Evolutionary conservation across 1,140 invertebrate species (phyloP).

Genomic region (Drosophila ohnishii): DNA sequence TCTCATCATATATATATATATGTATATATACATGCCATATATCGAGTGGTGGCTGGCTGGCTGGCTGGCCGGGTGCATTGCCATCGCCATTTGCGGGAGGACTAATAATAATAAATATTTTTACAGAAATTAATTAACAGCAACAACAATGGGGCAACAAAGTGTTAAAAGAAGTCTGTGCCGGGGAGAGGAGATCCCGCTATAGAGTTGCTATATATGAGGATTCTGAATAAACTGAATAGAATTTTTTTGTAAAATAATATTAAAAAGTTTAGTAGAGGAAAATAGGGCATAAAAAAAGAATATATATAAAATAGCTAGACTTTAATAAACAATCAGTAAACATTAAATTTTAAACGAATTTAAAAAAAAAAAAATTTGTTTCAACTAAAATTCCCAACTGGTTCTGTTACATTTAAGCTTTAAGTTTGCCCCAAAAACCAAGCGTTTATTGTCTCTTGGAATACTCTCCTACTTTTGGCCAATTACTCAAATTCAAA

Average conservation of each 20-base stretch:
- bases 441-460: slow-evolving; percentile 4
- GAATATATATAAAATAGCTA: neutral
- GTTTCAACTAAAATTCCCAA: neutral
- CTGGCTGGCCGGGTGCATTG: slow-evolving; percentile 51
- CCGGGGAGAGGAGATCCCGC: neutral
- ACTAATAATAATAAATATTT: slow-evolving; percentile 82
- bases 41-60: slow-evolving; percentile 22
- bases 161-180: slow-evolving; percentile 51
- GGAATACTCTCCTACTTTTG: slow-evolving; percentile 16
- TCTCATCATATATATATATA: slow-evolving; percentile 1
- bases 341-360: neutral
- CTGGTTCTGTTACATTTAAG: neutral
- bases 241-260: neutral
- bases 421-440: slow-evolving; percentile 2
- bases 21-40: neutral
- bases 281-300: neutral
- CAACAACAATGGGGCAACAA: slow-evolving; percentile 50
- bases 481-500: slow-evolving; percentile 81
- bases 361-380: too few species aligned
- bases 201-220: slow-evolving; percentile 11
- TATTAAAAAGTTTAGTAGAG: neutral
- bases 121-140: slow-evolving; percentile 77
- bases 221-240: neutral
- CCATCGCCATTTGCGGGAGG: slow-evolving; percentile 55
- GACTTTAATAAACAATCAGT: neutral